Evolutionary conservation across 2,888 invertebrate species (phyloP), one percentile per base, ranked within the genome.

Genomic region (Vanessa cardui): DNA sequence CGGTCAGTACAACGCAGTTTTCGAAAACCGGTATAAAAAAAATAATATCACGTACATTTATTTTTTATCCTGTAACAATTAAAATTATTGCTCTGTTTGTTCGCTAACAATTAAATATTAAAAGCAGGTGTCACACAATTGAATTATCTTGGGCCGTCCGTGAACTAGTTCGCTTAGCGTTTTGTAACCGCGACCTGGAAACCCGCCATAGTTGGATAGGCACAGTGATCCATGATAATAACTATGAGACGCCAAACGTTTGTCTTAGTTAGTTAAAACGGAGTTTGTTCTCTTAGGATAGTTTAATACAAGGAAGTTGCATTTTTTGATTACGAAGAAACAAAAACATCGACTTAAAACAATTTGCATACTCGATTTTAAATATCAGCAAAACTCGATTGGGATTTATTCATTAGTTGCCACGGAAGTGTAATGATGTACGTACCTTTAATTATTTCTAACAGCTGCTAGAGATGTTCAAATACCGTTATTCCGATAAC

Each of bases 141-240:
- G 78, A 86, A 88, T 89, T 87, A 88, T 81, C 79, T 79, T 74
- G 79, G 79, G 76, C 73, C 82, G 88, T 84, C 90, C 89, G 84
- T 91, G 90, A 90, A 88, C 90, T 84, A 89, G 86, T 87, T 91
- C 73, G 81, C 80, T 83, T 76, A 82, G 79, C 76, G 83, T 89
- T 88, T 88, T 85, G 88, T 85, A 90, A 89, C 80, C 80, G 79
- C 83, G 89, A 83, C 88, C 88, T 87, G 86, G 81, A 85, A 86
- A 85, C 77, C 75, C 79, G 83, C 80, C 79, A 80, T 78, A 80
- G 78, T 81, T 77, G 78, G 80, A 77, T 74, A 75, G 74, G 64
- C 68, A 71, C 71, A 60, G 70, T 63, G 65, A 65, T 68, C 61
- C 62, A 63, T 67, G 59, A 54, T 65, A 12, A 26, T 52, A 62